These are phyloP conservation scores for Acanthurus leucopareius DNA, from an alignment of 2,797 vertebrate genomes.

Conservation along the genomic window DNA sequence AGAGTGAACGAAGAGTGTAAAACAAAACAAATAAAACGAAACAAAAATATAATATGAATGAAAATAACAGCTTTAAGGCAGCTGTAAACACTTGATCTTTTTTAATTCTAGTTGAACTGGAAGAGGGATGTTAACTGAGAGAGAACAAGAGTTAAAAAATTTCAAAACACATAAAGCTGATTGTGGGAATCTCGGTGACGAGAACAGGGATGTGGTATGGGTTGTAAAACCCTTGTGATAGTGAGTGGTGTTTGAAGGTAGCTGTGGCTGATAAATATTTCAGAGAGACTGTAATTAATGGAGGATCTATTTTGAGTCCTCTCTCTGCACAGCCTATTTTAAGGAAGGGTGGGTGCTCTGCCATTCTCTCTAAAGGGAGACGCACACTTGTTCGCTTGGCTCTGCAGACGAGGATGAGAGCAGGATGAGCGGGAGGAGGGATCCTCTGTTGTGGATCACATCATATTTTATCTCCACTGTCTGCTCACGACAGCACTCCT, in stretches of 20 bases:
- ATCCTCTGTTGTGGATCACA: constrained; percentile 65
- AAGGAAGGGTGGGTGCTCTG: constrained; percentile 70
- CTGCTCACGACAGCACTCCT: constrained; percentile 41
- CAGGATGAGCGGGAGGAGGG: constrained; percentile 42
- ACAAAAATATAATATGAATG: too few species aligned
- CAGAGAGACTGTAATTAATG: constrained; percentile 82
- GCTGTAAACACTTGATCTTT: constrained; percentile 9
- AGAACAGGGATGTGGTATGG: constrained; percentile 37
- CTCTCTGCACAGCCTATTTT: constrained; percentile 78
- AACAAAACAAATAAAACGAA: neutral
- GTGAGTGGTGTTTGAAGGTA: constrained; percentile 67
- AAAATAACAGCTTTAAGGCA: neutral
- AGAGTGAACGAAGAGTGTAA: constrained; percentile 21
- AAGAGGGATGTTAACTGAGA: constrained; percentile 14
- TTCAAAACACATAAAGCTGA: constrained; percentile 38
- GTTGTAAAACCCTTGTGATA: constrained; percentile 54
- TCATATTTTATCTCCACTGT: constrained; percentile 56
- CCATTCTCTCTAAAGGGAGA: constrained; percentile 59
- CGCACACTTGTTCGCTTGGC: constrained; percentile 59
- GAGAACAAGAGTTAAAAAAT: constrained; percentile 21
- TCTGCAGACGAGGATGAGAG: constrained; percentile 73
- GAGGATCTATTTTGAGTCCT: constrained; percentile 82
- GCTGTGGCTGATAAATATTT: constrained; percentile 82
- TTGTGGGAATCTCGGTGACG: constrained; percentile 56
- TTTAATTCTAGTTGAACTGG: constrained; percentile 12